A percentile compares a stretch with the other conserved stretches of the same genome.
These are phyloP conservation scores for Orthosia cruda DNA, from an alignment of 2,888 invertebrate species.

Conservation along the genomic window DNA sequence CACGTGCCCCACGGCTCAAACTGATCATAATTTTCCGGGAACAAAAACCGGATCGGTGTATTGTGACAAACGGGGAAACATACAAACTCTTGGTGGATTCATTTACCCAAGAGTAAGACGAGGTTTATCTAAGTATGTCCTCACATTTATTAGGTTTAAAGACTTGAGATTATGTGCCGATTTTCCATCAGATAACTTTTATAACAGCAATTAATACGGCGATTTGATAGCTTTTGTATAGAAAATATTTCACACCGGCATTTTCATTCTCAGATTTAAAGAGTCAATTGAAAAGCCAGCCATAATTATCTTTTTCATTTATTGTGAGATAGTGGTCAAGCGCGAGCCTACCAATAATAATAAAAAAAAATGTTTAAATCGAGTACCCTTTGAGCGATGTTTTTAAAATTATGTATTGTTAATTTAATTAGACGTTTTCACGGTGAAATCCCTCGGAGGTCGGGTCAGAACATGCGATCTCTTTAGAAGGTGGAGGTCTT, in stretches of 20 bases:
- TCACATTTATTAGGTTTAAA: too few relatives aligned
- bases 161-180: too few relatives aligned
- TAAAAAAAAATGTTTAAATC: too few relatives aligned
- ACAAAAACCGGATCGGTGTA: neutral
- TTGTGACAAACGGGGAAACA: neutral
- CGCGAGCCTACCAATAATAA: too few relatives aligned
- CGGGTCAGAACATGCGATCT: slow-evolving; percentile 1
- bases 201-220: too few relatives aligned
- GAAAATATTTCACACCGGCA: too few relatives aligned
- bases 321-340: too few relatives aligned
- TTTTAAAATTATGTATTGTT: neutral
- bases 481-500: slow-evolving; percentile 4
- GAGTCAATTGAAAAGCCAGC: too few relatives aligned
- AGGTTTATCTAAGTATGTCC: neutral
- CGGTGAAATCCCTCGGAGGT: slow-evolving; percentile 8
- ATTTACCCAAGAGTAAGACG: neutral
- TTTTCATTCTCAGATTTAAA: too few relatives aligned
- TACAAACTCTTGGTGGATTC: neutral
- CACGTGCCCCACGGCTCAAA: neutral
- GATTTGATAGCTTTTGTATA: too few relatives aligned
- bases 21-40: neutral
- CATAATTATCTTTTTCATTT: too few relatives aligned
- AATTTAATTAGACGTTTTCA: slow-evolving; percentile 24
- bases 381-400: neutral
- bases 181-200: too few relatives aligned